Base-by-base conservation (phyloP, 2,113 vertebrate genomes). In the Nesogale talazaci region DNA sequence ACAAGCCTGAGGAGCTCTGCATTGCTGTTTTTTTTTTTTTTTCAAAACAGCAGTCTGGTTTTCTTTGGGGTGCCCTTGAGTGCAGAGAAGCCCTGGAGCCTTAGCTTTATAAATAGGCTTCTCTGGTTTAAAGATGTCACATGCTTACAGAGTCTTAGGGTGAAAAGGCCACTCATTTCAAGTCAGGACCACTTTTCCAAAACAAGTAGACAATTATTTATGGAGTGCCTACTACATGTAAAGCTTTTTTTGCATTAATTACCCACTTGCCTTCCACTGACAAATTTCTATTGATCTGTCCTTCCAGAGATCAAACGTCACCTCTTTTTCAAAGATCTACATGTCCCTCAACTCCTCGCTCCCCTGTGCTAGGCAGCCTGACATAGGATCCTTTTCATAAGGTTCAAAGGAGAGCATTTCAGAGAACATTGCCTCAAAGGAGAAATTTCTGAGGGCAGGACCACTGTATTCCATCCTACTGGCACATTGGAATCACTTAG, bases 91-190 rank as follows among this genome's bases (percentile, higher is more conserved):
- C 42, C 77, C 93, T 82, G 81, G 87, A 94, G 81, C 74, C 85
- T 59, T 84, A 63, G 78, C 75, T 78, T 96, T 86, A 94, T 93
- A 96, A 95, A 89, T 94, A 94, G 69, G 27, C 22, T 57, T 94
- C 89, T 42, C 2, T 12, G 74, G 19, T 76, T 95, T 86, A 75
- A 85, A 93, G 94, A 83, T 86, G 36, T 82, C 87, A 89, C 69
- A 90, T 46, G 94, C 23, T 56, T n/a, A 19, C 8, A 93, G 89
- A 93, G 56, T 91, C 23, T 22, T 38, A 78, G 75, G 74, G 74
- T 89, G 92, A 57, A 95, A 76, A 52, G 46, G 87, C 95, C 93
- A 96, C 74, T 84, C 38, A 91, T 88, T 94, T 95, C 86, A 94
- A 78, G 77, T 92, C 56, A 90, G 65, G 93, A 67, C 27, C 31